These are phyloP conservation scores for Ormia ochracea DNA, from an alignment of 2,888 invertebrate genomes.

Conservation along the genomic window DNA sequence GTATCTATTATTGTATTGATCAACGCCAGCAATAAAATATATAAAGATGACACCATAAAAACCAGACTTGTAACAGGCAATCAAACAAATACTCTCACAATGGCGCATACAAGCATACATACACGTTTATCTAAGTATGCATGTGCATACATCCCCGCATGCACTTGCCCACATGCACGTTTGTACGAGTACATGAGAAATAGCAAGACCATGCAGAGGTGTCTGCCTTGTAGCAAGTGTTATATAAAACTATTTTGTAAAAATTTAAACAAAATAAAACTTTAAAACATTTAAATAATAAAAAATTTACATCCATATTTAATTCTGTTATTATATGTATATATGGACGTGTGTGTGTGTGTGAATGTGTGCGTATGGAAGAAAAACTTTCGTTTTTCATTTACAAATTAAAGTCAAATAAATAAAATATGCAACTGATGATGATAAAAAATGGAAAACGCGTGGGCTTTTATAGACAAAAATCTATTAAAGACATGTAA, in stretches of 20 bases:
- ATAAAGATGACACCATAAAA: conserved; percentile 62
- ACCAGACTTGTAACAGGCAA: conserved; percentile 43
- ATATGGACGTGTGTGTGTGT: no score
- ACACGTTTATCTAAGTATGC: neutral
- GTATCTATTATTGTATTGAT: conserved; percentile 16
- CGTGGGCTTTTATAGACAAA: conserved; percentile 31
- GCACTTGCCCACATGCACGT: no score
- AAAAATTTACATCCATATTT: conserved; percentile 53
- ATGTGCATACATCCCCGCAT: no score
- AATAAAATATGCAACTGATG: conserved; percentile 5
- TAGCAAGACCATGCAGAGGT: conserved; percentile 61
- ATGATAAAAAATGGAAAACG: conserved; percentile 5
- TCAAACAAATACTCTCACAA: neutral
- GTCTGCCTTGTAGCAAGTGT: conserved; percentile 45
- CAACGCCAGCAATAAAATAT: conserved; percentile 30
- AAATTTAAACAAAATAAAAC: conserved; percentile 32
- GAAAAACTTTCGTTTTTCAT: conserved; percentile 61
- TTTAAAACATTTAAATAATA: conserved; percentile 55
- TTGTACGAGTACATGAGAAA: neutral
- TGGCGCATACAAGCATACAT: no score
- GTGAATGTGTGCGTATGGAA: no score
- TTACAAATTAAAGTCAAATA: conserved; percentile 7
- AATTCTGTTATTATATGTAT: neutral
- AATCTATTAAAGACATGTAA: neutral
- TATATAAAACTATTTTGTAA: conserved; percentile 50